Evolutionary conservation across 2,888 invertebrate genomes (phyloP).

Genomic region (Brassicogethes aeneus): DNA sequence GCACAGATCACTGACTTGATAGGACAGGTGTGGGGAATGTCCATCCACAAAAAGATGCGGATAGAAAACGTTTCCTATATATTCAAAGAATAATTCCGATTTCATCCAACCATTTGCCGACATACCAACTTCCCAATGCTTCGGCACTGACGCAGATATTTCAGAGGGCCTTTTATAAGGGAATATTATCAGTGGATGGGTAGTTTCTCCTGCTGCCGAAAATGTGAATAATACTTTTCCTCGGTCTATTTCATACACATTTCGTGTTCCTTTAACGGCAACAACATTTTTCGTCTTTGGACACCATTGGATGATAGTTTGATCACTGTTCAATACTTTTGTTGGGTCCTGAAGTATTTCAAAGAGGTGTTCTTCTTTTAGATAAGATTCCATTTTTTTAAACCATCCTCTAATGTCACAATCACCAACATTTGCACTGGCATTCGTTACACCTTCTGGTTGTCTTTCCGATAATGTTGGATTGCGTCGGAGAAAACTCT

Average conservation of each 20-base stretch:
- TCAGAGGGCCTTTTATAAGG: conserved; percentile 28
- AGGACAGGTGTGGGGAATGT: too few relatives aligned
- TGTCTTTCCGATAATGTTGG: conserved; percentile 18
- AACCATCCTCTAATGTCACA: conserved; percentile 23
- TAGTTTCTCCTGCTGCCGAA: conserved; percentile 30
- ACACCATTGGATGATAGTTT: conserved; percentile 24
- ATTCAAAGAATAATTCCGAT: too few relatives aligned
- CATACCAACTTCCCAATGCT: too few relatives aligned
- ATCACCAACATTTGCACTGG: conserved; percentile 20
- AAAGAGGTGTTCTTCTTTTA: conserved; percentile 12
- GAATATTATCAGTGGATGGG: conserved; percentile 33
- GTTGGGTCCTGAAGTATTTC: conserved; percentile 20
- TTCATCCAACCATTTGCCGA: too few relatives aligned
- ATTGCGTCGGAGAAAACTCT: conserved; percentile 20
- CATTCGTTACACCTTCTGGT: conserved; percentile 22
- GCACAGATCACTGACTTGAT: too few relatives aligned
- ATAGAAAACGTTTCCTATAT: too few relatives aligned
- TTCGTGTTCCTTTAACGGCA: conserved; percentile 20
- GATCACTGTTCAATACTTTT: conserved; percentile 26
- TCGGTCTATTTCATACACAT: conserved; percentile 34
- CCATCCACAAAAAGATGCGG: too few relatives aligned
- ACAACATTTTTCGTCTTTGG: conserved; percentile 22
- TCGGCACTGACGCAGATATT: conserved; percentile 26
- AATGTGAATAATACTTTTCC: conserved; percentile 33
- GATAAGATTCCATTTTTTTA: conserved; percentile 14